These are phyloP conservation scores for Erethizon dorsatum DNA, from an alignment of 2,797 vertebrate genomes.

Conservation along the genomic window DNA sequence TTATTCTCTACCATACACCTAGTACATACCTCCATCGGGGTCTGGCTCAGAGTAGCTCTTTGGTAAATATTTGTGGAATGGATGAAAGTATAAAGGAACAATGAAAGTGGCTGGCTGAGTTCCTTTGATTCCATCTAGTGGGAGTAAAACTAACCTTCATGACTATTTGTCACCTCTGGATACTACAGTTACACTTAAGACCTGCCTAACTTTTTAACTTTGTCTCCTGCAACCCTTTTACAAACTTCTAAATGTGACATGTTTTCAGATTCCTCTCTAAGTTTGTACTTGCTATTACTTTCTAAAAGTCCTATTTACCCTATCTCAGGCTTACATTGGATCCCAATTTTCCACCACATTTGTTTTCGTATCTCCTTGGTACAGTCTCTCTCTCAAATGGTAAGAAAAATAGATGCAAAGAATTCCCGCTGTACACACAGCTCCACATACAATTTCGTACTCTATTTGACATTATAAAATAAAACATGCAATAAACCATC, in stretches of 20 bases:
- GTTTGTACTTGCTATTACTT: neutral
- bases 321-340: neutral
- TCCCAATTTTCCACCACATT: neutral
- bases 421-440: neutral
- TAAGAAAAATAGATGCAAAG: neutral
- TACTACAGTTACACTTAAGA: neutral
- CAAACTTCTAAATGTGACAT: neutral
- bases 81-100: neutral
- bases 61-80: constrained; percentile 16
- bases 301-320: neutral
- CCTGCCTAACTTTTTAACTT: neutral
- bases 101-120: neutral
- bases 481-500: neutral
- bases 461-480: constrained; percentile 7
- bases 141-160: neutral
- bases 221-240: neutral
- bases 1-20: neutral
- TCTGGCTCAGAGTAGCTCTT: neutral
- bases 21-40: neutral
- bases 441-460: neutral
- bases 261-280: neutral
- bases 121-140: neutral
- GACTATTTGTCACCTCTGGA: neutral
- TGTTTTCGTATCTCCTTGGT: neutral
- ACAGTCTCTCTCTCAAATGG: neutral